Evolutionary conservation across 1,140 invertebrate genomes (phyloP).

Genomic region (Drosophila bocki): DNA sequence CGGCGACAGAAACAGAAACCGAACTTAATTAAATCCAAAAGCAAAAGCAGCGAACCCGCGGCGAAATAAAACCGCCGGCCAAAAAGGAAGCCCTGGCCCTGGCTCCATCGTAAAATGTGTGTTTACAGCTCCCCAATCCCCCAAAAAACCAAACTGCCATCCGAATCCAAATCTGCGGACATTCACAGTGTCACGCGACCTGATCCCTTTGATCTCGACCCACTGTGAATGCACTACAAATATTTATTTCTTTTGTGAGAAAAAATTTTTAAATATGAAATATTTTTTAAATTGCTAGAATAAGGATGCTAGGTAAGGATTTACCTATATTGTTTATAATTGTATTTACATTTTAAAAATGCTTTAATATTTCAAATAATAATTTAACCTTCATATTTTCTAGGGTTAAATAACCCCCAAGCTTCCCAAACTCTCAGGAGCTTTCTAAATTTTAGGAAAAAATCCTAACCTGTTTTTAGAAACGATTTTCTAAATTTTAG

Average conservation of each 20-base stretch:
- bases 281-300: too few species aligned
- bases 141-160: not conserved
- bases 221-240: constrained; percentile 18
- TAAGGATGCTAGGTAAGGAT: too few species aligned
- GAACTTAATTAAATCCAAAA: constrained; percentile 76
- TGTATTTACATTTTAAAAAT: too few species aligned
- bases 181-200: constrained; percentile 36
- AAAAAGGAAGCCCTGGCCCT: constrained; percentile 62
- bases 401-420: not conserved
- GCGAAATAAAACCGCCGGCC: constrained; percentile 58
- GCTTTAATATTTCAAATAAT: not conserved
- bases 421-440: not conserved
- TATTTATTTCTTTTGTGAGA: not conserved
- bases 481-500: not conserved
- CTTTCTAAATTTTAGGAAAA: not conserved
- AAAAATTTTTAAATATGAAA: not conserved
- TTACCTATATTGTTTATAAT: too few species aligned
- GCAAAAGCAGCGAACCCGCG: constrained; percentile 61
- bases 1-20: constrained; percentile 72
- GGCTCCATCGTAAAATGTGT: constrained; percentile 35
- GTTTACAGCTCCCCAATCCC: constrained; percentile 29
- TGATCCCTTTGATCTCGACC: constrained; percentile 44
- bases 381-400: not conserved
- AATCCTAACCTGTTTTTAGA: not conserved
- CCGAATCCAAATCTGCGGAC: constrained; percentile 16